These are phyloP conservation scores for Tholera decimalis DNA, from an alignment of 2,888 invertebrate species.

Conservation along the genomic window DNA sequence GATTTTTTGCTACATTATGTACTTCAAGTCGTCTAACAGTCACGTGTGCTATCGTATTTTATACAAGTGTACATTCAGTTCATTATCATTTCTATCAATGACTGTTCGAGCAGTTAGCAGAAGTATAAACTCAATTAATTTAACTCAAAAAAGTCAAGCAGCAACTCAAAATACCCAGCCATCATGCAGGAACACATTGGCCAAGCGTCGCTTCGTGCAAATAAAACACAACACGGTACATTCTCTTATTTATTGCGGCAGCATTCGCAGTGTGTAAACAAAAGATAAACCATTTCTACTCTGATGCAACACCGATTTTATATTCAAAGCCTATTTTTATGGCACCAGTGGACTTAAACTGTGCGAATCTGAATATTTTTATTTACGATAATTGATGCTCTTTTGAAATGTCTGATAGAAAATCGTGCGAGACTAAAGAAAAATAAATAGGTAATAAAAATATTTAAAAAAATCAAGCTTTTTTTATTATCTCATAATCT, in stretches of 20 bases:
- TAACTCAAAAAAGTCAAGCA: slow-evolving; percentile 14
- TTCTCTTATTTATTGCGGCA: slow-evolving; percentile 63
- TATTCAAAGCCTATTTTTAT: not conserved
- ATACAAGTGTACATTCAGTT: not conserved
- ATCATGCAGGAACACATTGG: slow-evolving; percentile 51
- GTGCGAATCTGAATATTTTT: not conserved
- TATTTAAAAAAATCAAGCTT: no score
- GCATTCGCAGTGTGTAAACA: slow-evolving; percentile 46
- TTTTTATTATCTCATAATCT: no score
- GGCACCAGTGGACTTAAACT: not conserved
- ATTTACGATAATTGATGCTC: not conserved
- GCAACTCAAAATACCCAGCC: slow-evolving; percentile 48
- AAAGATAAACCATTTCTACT: slow-evolving; percentile 35
- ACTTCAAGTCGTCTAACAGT: not conserved
- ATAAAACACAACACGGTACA: slow-evolving; percentile 60
- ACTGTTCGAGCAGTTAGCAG: not conserved
- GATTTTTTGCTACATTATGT: no score
- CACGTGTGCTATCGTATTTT: not conserved
- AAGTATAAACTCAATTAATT: not conserved
- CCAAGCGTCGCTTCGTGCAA: slow-evolving; percentile 42
- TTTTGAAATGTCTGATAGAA: not conserved
- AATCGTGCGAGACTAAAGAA: not conserved
- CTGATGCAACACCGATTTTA: slow-evolving; percentile 34
- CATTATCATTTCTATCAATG: not conserved
- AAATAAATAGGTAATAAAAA: no score